Percentiles rank a stretch among this genome's conserved stretches.
Evolutionary conservation across 2,888 invertebrate species (phyloP).

Genomic region (Rhimphoctona megacephalus): DNA sequence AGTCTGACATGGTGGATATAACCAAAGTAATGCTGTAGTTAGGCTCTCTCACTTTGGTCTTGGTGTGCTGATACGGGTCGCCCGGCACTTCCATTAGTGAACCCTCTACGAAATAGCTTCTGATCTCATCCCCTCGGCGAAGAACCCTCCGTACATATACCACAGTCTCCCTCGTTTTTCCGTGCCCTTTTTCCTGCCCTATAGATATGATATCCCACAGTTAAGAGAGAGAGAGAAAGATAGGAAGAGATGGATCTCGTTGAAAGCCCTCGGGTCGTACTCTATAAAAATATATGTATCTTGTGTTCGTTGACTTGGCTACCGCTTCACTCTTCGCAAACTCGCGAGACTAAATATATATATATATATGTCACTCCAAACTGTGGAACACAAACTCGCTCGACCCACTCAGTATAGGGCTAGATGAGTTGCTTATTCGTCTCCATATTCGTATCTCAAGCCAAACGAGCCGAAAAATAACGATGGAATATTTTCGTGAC

Average conservation of each 20-base stretch:
- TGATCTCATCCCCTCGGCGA: conserved; percentile 55
- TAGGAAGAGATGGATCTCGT: conserved; percentile 14
- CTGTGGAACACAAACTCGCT: conserved; percentile 14
- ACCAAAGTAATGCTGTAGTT: conserved; percentile 30
- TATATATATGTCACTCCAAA: conserved; percentile 20
- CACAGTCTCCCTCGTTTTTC: conserved; percentile 49
- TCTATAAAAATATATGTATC: conserved; percentile 13
- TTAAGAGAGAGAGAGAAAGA: conserved; percentile 20
- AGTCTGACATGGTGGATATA: conserved; percentile 30
- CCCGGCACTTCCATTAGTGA: conserved; percentile 76
- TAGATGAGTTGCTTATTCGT: conserved; percentile 27
- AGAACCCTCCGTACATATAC: conserved; percentile 33
- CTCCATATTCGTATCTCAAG: conserved; percentile 33
- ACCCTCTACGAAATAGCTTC: conserved; percentile 72
- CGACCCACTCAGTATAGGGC: background rate
- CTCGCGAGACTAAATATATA: conserved; percentile 32
- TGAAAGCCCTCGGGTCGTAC: conserved; percentile 46
- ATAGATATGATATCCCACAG: conserved; percentile 34
- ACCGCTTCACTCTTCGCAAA: conserved; percentile 26
- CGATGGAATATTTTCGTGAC: conserved; percentile 80
- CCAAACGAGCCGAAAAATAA: conserved; percentile 69
- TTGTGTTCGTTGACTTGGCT: conserved; percentile 33
- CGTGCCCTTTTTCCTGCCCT: conserved; percentile 53
- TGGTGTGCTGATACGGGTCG: conserved; percentile 50
- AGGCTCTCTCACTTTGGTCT: conserved; percentile 35